phyloP scores from a whole-genome alignment of 2,888 invertebrate species.

The Sabellastarte sp. region DNA sequence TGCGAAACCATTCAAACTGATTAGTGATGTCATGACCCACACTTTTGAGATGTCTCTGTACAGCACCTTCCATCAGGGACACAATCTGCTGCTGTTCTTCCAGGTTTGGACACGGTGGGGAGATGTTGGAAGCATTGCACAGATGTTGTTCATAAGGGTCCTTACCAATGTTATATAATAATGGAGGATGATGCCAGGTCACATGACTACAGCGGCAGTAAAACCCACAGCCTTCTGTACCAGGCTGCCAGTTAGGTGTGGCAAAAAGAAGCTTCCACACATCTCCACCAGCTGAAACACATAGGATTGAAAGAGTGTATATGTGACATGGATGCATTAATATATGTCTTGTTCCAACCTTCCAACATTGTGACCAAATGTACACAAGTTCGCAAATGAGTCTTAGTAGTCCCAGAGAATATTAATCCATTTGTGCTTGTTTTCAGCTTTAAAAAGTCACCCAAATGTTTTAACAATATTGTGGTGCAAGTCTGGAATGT shows the following conservation, averaged over 20 bases:
- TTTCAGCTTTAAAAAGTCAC: too few relatives aligned
- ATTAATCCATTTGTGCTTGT: too few relatives aligned
- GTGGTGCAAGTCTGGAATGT: too few relatives aligned
- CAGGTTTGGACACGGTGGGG: not conserved
- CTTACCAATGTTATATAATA: conserved; percentile 58
- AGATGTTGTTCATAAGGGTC: conserved; percentile 58
- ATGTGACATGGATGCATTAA: too few relatives aligned
- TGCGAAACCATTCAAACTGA: conserved; percentile 40
- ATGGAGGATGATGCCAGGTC: conserved; percentile 56
- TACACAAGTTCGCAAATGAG: too few relatives aligned
- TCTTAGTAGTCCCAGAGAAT: too few relatives aligned
- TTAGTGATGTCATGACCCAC: conserved; percentile 34
- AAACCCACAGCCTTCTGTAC: conserved; percentile 41
- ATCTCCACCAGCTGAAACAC: conserved; percentile 18
- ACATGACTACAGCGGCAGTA: conserved; percentile 48
- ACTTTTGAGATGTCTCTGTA: too few relatives aligned
- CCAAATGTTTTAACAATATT: too few relatives aligned
- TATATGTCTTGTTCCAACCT: too few relatives aligned
- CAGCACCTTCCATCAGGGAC: conserved; percentile 30
- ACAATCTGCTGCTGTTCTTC: conserved; percentile 38
- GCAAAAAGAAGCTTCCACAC: conserved; percentile 56
- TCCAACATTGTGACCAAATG: too few relatives aligned
- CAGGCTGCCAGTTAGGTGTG: conserved; percentile 46
- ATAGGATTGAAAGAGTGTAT: too few relatives aligned
- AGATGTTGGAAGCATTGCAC: not conserved